Percentiles rank a stretch among this genome's conserved stretches.
Evolutionary conservation across 2,797 vertebrate genomes (phyloP).

Genomic region (Cryptoblepharus egeriae): DNA sequence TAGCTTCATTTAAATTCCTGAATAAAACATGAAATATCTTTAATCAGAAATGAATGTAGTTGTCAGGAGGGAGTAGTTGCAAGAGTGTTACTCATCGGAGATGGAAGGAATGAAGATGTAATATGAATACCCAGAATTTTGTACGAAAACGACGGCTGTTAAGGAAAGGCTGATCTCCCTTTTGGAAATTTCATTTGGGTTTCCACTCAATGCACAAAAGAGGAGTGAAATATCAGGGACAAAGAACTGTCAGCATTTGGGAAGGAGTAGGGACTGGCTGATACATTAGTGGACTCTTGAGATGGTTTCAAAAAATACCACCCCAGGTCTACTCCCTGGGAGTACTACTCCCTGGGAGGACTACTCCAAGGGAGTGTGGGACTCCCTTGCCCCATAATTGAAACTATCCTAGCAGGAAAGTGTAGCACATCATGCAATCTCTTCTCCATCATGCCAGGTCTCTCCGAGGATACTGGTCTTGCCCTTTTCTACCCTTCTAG

Average conservation of each 20-base stretch:
- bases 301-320: background rate
- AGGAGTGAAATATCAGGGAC: constrained; percentile 47
- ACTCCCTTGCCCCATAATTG: no score
- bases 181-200: constrained; percentile 70
- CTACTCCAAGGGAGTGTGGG: no score
- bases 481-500: no score
- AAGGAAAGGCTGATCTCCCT: constrained; percentile 77
- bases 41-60: constrained; percentile 85
- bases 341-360: no score
- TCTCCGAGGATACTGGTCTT: no score
- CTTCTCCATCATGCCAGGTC: no score
- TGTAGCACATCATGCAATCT: no score
- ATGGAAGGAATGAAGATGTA: constrained; percentile 81
- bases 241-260: constrained; percentile 31
- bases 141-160: constrained; percentile 78
- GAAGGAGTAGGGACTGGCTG: background rate
- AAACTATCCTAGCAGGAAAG: no score
- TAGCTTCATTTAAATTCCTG: constrained; percentile 88
- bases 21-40: constrained; percentile 88
- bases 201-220: constrained; percentile 46
- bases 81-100: constrained; percentile 80
- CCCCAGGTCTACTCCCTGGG: no score
- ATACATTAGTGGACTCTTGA: background rate
- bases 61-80: constrained; percentile 83
- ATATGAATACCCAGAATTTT: constrained; percentile 78